Conservation (phyloP, 1,140 invertebrate species). For the Drosophila aff. region DNA sequence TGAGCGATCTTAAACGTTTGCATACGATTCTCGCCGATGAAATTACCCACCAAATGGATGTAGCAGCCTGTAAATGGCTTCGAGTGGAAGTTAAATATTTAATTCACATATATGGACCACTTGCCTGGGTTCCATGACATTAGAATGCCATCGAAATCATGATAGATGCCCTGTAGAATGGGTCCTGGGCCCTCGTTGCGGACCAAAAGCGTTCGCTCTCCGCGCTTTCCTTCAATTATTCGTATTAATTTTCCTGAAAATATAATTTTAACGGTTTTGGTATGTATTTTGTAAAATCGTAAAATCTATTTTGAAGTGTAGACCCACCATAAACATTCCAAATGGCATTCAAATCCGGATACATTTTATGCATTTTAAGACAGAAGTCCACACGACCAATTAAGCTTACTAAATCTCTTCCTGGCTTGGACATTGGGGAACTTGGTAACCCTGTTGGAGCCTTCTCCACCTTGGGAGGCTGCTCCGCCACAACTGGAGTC, state of each 20-base stretch:
- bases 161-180: slow-evolving; percentile 69
- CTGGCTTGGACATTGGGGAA: slow-evolving; percentile 35
- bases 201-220: slow-evolving; percentile 61
- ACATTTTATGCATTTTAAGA: slow-evolving; percentile 63
- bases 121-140: slow-evolving; percentile 38
- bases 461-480: slow-evolving; percentile 33
- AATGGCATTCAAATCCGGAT: slow-evolving; percentile 65
- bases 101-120: not conserved
- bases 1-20: slow-evolving; percentile 57
- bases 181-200: slow-evolving; percentile 63
- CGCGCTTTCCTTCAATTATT: slow-evolving; percentile 64
- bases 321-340: slow-evolving; percentile 75
- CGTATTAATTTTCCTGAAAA: slow-evolving; percentile 66
- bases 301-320: no score
- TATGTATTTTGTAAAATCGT: not conserved
- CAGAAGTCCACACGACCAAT: slow-evolving; percentile 72
- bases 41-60: slow-evolving; percentile 67
- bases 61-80: slow-evolving; percentile 47
- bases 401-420: slow-evolving; percentile 50
- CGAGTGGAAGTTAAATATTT: not conserved
- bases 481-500: slow-evolving; percentile 4
- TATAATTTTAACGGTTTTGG: not conserved
- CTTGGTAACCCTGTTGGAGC: slow-evolving; percentile 10
- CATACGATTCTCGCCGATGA: slow-evolving; percentile 63
- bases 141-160: slow-evolving; percentile 66